Base-by-base conservation (phyloP, 2,888 invertebrate species). In the Apamea monoglypha region DNA sequence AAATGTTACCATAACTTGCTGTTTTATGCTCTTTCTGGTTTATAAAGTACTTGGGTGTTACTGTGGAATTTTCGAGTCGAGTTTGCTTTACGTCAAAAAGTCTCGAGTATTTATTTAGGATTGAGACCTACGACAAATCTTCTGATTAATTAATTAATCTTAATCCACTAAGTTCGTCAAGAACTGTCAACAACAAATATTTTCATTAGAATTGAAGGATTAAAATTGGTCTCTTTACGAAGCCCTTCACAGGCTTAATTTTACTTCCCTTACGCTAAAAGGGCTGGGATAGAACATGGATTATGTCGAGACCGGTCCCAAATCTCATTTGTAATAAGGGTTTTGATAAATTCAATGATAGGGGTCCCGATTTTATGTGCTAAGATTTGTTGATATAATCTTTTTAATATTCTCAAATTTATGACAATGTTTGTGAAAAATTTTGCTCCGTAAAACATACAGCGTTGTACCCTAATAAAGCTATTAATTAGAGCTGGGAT, bases 271-370 rank as follows among this genome's bases (percentile, higher is more conserved):
- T 81, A 80, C 86, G 78, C 56, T 85, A 77, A 86, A 87, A 86
- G 86, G 87, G 83, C 81, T 83, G 78, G 84, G 80, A 59, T 78
- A 79, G 76, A 61, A 83, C 82, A 69, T 44, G 90, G 89, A 89
- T 89, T 89, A 90, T 47, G 81, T 86, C 44, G 69, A 74, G 81
- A 81, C 87, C 85, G 84, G 85, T 73, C 89, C 85, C 78, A 80
- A 90, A 90, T 85, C 86, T 87, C 89, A 85, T 90, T 90, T 85
- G 87, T 89, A 89, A 89, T 86, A 86, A 90, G 84, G 90, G 78
- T 84, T 89, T 89, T 85, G 86, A 89, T 89, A 85, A 86, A 87
- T 89, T 87, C 86, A 87, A 86, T 87, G 86, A 89, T 89, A 89
- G 82, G 83, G 89, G 76, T 63, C 83, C 79, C 69, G 81, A 85